Base-by-base conservation (phyloP, 2,888 invertebrate species). In the Liopterus haemorrhoidalis region DNA sequence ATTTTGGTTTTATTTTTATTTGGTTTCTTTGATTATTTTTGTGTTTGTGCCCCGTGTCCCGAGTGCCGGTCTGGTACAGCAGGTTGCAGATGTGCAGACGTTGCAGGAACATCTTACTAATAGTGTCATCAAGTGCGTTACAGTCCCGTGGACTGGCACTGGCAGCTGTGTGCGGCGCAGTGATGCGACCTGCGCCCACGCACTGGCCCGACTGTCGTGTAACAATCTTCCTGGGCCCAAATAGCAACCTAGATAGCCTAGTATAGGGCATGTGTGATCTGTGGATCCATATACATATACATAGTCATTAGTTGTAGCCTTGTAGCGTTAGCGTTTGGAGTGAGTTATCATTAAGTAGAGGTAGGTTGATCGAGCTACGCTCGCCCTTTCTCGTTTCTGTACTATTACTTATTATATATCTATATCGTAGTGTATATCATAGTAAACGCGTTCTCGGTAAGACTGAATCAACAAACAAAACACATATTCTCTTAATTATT, bases 1-100 rank as follows among this genome's bases (percentile, higher is more conserved):
- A 57, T 75, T 73, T 73, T 74, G 72, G 74, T 75, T 75, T 75
- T 72, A 56, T 62, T 61, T 61, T 58, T 57, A n/a, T 58, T 57
- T 58, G 51, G 56, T 47, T 45, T 48, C 35, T 47, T 43, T n/a
- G n/a, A n/a, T n/a, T 51, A 30, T 48, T 36, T 41, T 47, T 50
- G 51, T 49, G 50, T 52, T 54, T 50, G 52, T 54, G 53, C 46
- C 44, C 48, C 39, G 36, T 41, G 48, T 48, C 46, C 38, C 14
- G 20, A 20, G 33, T 25, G n/a, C n/a, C n/a, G n/a, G n/a, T n/a
- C n/a, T n/a, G n/a, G n/a, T n/a, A n/a, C n/a, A n/a, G n/a, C n/a
- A n/a, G n/a, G n/a, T n/a, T n/a, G n/a, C n/a, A n/a, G n/a, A n/a
- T n/a, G n/a, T n/a, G n/a, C n/a, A n/a, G n/a, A n/a, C n/a, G n/a